Base-by-base conservation (phyloP, 2,113 vertebrate species). In the Cheilinus undulatus region DNA sequence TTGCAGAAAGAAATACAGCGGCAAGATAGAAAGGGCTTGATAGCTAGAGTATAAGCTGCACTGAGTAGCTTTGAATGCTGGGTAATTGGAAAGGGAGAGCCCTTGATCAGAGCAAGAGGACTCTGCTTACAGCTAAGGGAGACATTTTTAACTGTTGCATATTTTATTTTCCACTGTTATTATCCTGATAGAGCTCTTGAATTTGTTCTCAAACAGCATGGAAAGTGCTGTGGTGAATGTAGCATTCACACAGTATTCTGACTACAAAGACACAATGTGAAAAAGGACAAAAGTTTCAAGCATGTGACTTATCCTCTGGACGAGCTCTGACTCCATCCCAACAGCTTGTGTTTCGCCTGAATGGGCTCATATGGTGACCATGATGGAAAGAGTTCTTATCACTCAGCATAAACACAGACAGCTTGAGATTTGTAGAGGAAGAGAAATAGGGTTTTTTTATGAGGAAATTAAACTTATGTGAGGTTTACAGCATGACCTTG, bases 41-140 rank as follows among this genome's bases (percentile, higher is more conserved):
- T 27, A 38, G 64, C 69, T 70, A 23, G 52, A 78, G 45, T 56
- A 42, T 51, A 38, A 81, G 78, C 65, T 61, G 60, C 20, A 7
- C 26, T 53, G 67, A 74, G 52, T 46, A 65, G 49, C 70, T 63
- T 46, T 78, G 69, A 59, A 80, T 69, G 40, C 28, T 73, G 61
- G 52, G 54, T 82, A 84, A 91, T 87, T 88, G 78, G 66, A 83
- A 73, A 40, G 54, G 57, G 53, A 66, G 61, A 77, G 32, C 19
- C 51, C 73, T 90, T 84, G 70, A 87, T 79, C 71, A 76, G 76
- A 82, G 59, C 3, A n/a, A 53, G 42, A 84, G 53, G 46, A 72
- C 54, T 73, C 63, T 69, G 59, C 82, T 81, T 57, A 75, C 63
- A 80, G 71, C 69, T 49, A 34, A 77, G 17, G 42, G 19, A 74